Evolutionary conservation across 2,888 invertebrate species (phyloP).

Genomic region (Sinhomidia bicolor): DNA sequence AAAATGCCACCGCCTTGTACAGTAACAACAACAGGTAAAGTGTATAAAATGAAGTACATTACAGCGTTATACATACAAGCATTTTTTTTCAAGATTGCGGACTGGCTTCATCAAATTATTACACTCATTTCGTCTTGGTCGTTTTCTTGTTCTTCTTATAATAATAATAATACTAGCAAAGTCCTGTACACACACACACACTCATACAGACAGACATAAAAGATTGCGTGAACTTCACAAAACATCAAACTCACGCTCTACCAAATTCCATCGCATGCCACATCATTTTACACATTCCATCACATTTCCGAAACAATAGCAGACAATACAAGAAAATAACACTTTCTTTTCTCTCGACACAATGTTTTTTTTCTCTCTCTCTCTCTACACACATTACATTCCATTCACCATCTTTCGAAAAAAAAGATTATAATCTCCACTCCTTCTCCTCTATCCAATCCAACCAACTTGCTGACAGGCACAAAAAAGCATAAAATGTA

Average conservation of each 20-base stretch:
- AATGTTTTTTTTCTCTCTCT: conserved; percentile 62
- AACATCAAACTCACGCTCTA: conserved; percentile 78
- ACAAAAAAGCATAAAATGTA: conserved; percentile 73
- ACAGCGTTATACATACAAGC: neutral
- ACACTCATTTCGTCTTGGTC: conserved; percentile 38
- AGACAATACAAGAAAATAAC: conserved; percentile 57
- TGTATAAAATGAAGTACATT: neutral
- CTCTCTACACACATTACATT: no score
- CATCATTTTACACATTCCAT: conserved; percentile 74
- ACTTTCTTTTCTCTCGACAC: conserved; percentile 71
- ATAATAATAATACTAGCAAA: no score
- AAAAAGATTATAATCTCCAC: conserved; percentile 71
- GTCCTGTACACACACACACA: no score
- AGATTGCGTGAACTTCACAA: conserved; percentile 78
- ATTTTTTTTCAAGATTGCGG: conserved; percentile 16
- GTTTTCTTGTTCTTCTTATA: no score
- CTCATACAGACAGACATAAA: no score
- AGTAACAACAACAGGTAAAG: conserved; percentile 4
- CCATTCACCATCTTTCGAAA: conserved; percentile 70
- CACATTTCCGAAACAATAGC: conserved; percentile 67
- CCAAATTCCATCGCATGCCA: conserved; percentile 78
- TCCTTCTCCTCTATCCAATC: conserved; percentile 63
- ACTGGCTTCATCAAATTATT: conserved; percentile 44
- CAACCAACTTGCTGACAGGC: conserved; percentile 71
- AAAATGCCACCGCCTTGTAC: neutral